Percentiles rank a stretch among this genome's conserved stretches.
Conservation (phyloP, 2,797 vertebrate species). For the Myoxocephalus aenaeus region DNA sequence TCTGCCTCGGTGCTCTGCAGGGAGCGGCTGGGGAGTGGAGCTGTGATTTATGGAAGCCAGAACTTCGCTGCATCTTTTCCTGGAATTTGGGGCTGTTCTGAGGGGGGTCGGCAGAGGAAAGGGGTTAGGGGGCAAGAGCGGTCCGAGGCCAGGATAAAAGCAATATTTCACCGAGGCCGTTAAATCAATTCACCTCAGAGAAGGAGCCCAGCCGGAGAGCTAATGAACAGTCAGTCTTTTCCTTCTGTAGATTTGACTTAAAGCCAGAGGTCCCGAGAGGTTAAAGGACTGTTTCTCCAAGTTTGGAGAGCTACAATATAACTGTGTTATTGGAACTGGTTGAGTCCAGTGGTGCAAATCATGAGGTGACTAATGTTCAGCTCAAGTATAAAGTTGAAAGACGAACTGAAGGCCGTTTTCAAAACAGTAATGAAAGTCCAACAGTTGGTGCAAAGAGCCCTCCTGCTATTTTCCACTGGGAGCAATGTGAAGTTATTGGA, state of each 20-base stretch:
- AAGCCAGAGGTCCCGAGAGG: slow-evolving; percentile 33
- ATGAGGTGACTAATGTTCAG: slow-evolving; percentile 30
- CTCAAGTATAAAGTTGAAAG: slow-evolving; percentile 25
- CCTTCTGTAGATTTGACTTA: slow-evolving; percentile 42
- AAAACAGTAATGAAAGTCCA: slow-evolving; percentile 32
- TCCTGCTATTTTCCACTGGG: slow-evolving; percentile 30
- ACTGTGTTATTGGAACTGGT: slow-evolving; percentile 47
- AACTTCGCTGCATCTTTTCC: slow-evolving; percentile 77
- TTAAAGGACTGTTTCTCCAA: slow-evolving; percentile 32
- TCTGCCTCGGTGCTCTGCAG: slow-evolving; percentile 68
- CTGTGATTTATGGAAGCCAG: slow-evolving; percentile 80
- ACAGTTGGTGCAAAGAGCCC: slow-evolving; percentile 5
- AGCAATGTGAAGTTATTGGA: background rate
- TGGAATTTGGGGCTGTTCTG: slow-evolving; percentile 72
- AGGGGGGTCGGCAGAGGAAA: slow-evolving; percentile 33
- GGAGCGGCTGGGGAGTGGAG: slow-evolving; percentile 62
- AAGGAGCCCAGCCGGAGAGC: slow-evolving; percentile 41
- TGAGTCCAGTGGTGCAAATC: slow-evolving; percentile 28
- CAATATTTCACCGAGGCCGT: slow-evolving; percentile 74
- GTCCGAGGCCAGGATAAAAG: slow-evolving; percentile 61
- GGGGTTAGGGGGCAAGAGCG: slow-evolving; percentile 63
- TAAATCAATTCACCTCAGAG: slow-evolving; percentile 74
- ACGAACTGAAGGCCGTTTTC: slow-evolving; percentile 20
- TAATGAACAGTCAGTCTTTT: slow-evolving; percentile 47
- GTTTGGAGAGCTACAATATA: slow-evolving; percentile 17